These are phyloP conservation scores for Drosophila asahinai DNA, from an alignment of 1,140 invertebrate genomes.

Conservation along the genomic window DNA sequence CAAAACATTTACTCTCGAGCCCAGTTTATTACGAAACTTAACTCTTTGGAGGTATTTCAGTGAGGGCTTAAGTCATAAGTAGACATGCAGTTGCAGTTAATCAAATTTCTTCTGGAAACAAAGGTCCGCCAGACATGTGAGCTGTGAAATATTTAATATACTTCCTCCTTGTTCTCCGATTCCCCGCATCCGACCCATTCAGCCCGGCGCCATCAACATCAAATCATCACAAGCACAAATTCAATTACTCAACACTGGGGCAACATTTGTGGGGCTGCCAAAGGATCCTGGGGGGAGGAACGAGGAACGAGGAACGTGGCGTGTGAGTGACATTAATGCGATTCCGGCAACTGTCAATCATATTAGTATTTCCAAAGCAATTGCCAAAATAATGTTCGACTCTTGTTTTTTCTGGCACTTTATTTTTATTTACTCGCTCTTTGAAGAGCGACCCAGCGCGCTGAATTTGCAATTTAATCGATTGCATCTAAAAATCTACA, in stretches of 20 bases:
- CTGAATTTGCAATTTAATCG: conserved; percentile 75
- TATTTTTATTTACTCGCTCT: conserved; percentile 37
- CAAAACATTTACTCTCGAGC: background rate
- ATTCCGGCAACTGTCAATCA: conserved; percentile 71
- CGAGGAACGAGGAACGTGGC: conserved; percentile 12
- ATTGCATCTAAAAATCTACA: conserved; percentile 60
- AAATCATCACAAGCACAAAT: conserved; percentile 78
- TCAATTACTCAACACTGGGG: conserved; percentile 72
- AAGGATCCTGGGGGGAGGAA: background rate
- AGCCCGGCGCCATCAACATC: conserved; percentile 52
- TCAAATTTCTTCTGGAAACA: conserved; percentile 41
- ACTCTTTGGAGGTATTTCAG: too few species aligned
- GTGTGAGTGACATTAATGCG: conserved; percentile 76
- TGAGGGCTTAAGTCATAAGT: background rate
- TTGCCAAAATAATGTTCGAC: conserved; percentile 52
- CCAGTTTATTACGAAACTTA: background rate
- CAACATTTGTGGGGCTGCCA: conserved; percentile 19
- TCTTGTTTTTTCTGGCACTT: conserved; percentile 51
- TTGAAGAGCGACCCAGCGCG: conserved; percentile 48
- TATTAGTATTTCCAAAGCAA: conserved; percentile 59
- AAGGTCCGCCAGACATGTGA: conserved; percentile 17
- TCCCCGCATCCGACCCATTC: conserved; percentile 9
- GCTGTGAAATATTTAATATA: conserved; percentile 72
- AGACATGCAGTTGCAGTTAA: conserved; percentile 46
- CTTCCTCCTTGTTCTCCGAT: conserved; percentile 25